Evolutionary conservation across 1,140 invertebrate genomes (phyloP), one percentile per base, ranked within the genome.

Genomic region (Chelonus insularis): DNA sequence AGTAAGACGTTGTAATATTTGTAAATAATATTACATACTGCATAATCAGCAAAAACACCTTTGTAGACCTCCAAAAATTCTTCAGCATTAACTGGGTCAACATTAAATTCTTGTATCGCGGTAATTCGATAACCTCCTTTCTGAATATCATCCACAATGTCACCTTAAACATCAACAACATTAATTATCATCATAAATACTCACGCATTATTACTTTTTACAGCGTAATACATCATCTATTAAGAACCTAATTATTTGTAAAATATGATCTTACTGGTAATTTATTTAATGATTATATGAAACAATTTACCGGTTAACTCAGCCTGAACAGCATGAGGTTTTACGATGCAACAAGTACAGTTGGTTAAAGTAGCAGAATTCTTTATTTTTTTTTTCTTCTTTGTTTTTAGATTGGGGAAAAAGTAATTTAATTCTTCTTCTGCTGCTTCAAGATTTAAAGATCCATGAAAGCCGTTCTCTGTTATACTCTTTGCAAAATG

Each of bases 51-150:
- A 7, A 95, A 83, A 57, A 96, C 89, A n/a, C 91, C 91, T 79
- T 94, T 94, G 76, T 98, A 98, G 11, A 97, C 89, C 83, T 97
- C 94, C 74, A 91, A 88, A 82, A 97, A 96, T 78, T 96, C 93
- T 72, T 93, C 91, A 21, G 91, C 92, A 78, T 94, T 91, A 2
- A 88, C 83, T 66, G 87, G 85, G 64, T 91, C 91, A 68, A 96
- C 81, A 64, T 88, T 83, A 68, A 91, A 88, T 86, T 93, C 89
- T 74, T 91, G 87, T 32, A 95, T 78, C 4, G 91, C 92, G 2
- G 89, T 88, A 11, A 98, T 87, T 39, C 86, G 82, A 72, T 91
- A 97, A 5, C 88, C 88, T 41, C 85, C 86, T 51, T 89, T 86
- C 45, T 87, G 84, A 63, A 97, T 94, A 29, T 86, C 85, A 45